Evolutionary conservation across 1,140 invertebrate species (phyloP).

Genomic region (Ips nitidus): DNA sequence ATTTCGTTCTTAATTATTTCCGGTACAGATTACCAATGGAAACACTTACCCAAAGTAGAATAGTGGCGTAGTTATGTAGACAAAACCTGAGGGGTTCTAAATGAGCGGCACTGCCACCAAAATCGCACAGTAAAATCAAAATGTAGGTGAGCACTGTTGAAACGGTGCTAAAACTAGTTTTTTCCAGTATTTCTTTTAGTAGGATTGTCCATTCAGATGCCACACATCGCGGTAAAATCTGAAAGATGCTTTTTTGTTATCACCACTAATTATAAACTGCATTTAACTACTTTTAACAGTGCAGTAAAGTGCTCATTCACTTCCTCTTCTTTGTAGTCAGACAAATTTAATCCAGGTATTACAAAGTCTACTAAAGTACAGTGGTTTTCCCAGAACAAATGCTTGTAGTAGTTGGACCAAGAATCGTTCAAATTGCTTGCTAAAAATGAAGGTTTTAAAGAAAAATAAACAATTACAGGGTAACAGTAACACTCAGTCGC

Average conservation of each 20-base stretch:
- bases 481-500: too few relatives aligned
- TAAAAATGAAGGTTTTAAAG: too few relatives aligned
- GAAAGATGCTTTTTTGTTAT: slow-evolving; percentile 9
- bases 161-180: slow-evolving; percentile 20
- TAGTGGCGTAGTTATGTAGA: slow-evolving; percentile 41
- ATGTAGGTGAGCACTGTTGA: slow-evolving; percentile 39
- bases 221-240: slow-evolving; percentile 45
- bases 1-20: too few relatives aligned
- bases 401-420: slow-evolving; percentile 30
- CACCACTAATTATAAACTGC: too few relatives aligned
- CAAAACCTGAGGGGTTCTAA: slow-evolving; percentile 42
- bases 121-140: slow-evolving; percentile 42
- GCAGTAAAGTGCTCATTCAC: slow-evolving; percentile 16
- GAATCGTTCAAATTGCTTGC: slow-evolving; percentile 12
- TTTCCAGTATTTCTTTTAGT: slow-evolving; percentile 31
- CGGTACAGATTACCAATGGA: too few relatives aligned
- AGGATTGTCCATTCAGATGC: slow-evolving; percentile 43
- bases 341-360: slow-evolving; percentile 16
- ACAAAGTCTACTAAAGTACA: background rate
- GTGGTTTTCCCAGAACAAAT: slow-evolving; percentile 3
- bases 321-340: slow-evolving; percentile 15
- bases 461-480: too few relatives aligned
- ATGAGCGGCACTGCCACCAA: slow-evolving; percentile 34
- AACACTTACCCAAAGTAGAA: slow-evolving; percentile 40
- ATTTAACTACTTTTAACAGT: background rate